Conservation (phyloP, 2,113 vertebrate genomes). For the Syngnathus floridae region DNA sequence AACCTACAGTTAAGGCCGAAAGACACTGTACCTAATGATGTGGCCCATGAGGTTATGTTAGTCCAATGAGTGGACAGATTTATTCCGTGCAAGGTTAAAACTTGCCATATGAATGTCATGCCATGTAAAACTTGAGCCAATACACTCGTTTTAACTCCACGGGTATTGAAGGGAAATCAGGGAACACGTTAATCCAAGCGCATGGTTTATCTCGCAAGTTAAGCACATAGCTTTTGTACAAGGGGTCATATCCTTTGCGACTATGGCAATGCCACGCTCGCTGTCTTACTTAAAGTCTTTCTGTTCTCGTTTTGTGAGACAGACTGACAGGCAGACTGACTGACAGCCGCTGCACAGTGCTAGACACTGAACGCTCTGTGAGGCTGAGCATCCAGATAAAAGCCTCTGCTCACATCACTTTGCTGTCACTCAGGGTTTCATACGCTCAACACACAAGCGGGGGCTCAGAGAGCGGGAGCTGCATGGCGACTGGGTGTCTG, state of each 20-base stretch:
- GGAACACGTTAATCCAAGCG: conserved; percentile 42
- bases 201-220: conserved; percentile 55
- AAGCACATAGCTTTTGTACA: conserved; percentile 32
- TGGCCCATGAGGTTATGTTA: not conserved
- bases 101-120: conserved; percentile 39
- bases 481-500: conserved; percentile 3
- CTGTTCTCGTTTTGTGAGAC: conserved; percentile 44
- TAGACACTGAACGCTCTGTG: conserved; percentile 38
- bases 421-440: conserved; percentile 49
- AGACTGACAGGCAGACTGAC: conserved; percentile 47
- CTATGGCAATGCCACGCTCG: conserved; percentile 1
- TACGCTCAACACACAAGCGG: conserved; percentile 31
- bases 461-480: conserved; percentile 17
- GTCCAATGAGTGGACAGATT: not conserved
- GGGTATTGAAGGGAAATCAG: conserved; percentile 35
- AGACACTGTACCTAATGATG: not conserved
- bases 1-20: no score
- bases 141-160: conserved; percentile 52
- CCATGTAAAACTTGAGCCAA: conserved; percentile 47
- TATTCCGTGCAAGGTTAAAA: conserved; percentile 4
- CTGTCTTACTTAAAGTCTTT: conserved; percentile 35
- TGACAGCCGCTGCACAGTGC: conserved; percentile 44
- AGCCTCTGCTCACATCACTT: conserved; percentile 43
- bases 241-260: conserved; percentile 46
- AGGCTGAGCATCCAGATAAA: conserved; percentile 59